A percentile compares a stretch with the other conserved stretches of the same genome.
Conservation (phyloP, 2,888 invertebrate genomes). For the Cantharis flavilabris region DNA sequence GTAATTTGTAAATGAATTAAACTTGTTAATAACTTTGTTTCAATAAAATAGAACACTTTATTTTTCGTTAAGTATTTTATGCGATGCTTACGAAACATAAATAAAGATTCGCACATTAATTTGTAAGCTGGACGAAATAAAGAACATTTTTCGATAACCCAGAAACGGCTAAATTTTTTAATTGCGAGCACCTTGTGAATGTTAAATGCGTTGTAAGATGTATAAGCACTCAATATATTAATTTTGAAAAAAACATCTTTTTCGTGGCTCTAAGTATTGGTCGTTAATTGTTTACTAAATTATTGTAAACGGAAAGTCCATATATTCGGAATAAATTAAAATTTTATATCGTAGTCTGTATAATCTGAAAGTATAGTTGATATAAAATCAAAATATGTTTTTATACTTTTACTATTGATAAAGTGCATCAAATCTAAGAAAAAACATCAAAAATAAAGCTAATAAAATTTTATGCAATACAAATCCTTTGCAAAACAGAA, state of each 20-base stretch:
- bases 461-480: constrained; percentile 5
- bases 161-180: background rate
- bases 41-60: background rate
- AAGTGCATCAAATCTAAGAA: background rate
- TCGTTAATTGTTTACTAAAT: background rate
- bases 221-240: background rate
- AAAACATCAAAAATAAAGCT: background rate
- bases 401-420: background rate
- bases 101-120: background rate
- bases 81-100: background rate
- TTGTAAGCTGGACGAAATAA: background rate
- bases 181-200: background rate
- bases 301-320: background rate
- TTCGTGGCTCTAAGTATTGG: background rate
- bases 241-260: background rate
- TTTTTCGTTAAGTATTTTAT: background rate
- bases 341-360: background rate
- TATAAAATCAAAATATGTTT: background rate
- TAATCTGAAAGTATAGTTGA: background rate
- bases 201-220: background rate
- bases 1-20: background rate
- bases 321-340: background rate
- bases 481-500: background rate
- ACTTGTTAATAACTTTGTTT: background rate
- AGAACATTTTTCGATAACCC: background rate